Conservation (phyloP, 2,113 vertebrate genomes). For the Podarcis raffonei region DNA sequence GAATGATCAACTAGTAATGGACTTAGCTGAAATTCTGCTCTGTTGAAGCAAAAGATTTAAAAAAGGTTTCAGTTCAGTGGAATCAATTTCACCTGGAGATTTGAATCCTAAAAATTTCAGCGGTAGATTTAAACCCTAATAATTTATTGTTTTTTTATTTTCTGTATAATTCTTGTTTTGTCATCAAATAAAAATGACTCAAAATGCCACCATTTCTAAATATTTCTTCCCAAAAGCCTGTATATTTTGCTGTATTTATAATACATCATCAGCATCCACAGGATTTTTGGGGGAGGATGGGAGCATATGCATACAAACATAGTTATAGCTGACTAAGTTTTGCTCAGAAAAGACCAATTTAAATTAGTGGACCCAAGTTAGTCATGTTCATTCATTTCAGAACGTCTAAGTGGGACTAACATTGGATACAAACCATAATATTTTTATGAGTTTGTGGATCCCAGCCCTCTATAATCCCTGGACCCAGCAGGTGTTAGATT, state of each 20-base stretch:
- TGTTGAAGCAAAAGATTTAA: slow-evolving; percentile 12
- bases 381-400: no score
- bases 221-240: neutral
- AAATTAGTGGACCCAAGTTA: no score
- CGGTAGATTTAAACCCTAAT: neutral
- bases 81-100: neutral
- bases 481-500: no score
- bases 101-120: neutral
- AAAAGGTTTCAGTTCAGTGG: neutral
- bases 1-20: accelerated
- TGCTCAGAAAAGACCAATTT: no score
- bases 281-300: neutral
- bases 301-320: neutral
- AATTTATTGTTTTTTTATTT: slow-evolving; percentile 8
- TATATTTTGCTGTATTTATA: neutral
- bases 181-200: slow-evolving; percentile 16
- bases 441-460: no score
- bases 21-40: neutral
- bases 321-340: no score
- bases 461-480: no score
- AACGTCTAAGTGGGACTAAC: no score
- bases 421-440: no score
- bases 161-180: neutral
- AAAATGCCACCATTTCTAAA: neutral
- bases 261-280: neutral